Evolutionary conservation across 2,888 invertebrate species (phyloP), one percentile per base, ranked within the genome.

Genomic region (Dicycla oo): DNA sequence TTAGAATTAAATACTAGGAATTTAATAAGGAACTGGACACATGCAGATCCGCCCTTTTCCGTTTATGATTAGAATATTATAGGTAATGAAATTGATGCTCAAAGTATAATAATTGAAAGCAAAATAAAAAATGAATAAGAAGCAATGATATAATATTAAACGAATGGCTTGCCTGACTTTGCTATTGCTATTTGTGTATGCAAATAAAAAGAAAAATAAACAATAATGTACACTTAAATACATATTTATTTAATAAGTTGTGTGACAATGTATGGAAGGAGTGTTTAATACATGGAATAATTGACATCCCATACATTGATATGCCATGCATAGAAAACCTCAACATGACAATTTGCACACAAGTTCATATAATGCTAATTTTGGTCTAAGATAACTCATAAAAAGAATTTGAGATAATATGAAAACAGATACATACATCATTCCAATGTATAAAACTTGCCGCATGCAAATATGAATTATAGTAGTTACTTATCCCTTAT

Each of bases 201-300:
- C 57, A 63, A 72, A 73, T 73, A 58, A 62, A 75, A 64, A 78
- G 66, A 73, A 75, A 81, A 78, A 67, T 73, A 80, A 79, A 80
- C 80, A 84, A 72, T 78, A 72, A 63, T 73, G 69, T 81, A 83
- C 78, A 83, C 83, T 83, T 85, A 83, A 83, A 85, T 76, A 80
- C 73, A 85, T 85, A 76, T 86, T 85, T 85, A 86, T 78, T 81
- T 73, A 80, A 65, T 79, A 73, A 76, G 57, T 85, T 88, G 88
- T 89, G 89, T 89, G 84, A 89, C 92, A 92, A 92, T 90, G 90
- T 91, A 91, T 91, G 88, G 91, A 91, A 92, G 90, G 89, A 77
- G 65, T 77, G 72, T 72, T 75, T 69, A 73, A 77, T 83, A 84
- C 79, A 78, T 78, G 80, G 81, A 86, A 87, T 87, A 83, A 80